These are phyloP conservation scores for Antheraea mylitta DNA, from an alignment of 1,140 invertebrate species.

Conservation along the genomic window DNA sequence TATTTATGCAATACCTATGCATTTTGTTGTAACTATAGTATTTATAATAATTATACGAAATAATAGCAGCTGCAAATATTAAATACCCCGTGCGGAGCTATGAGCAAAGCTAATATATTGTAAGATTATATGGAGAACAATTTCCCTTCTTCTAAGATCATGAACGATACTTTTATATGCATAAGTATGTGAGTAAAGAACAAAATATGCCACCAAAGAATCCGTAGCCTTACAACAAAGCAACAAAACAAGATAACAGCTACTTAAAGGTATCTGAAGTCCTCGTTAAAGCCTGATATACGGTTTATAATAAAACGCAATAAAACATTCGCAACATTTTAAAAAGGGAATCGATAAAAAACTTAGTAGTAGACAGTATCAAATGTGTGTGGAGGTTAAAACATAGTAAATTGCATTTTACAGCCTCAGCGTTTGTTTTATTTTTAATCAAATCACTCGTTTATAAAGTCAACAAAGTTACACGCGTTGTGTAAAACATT, in stretches of 20 bases:
- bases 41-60: no score
- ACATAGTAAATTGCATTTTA: constrained; percentile 74
- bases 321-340: constrained; percentile 77
- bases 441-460: constrained; percentile 50
- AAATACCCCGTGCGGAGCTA: no score
- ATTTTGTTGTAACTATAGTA: no score
- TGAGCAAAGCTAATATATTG: no score
- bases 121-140: no score
- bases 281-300: constrained; percentile 75
- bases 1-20: no score
- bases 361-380: constrained; percentile 52
- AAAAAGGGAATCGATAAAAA: constrained; percentile 71
- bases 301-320: constrained; percentile 73
- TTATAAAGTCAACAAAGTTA: constrained; percentile 35
- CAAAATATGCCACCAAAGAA: constrained; percentile 20
- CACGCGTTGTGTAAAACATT: constrained; percentile 8
- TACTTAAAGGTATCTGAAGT: constrained; percentile 55
- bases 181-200: neutral
- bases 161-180: neutral
- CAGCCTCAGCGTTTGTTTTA: constrained; percentile 50
- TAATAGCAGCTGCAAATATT: no score
- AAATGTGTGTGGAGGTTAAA: constrained; percentile 52
- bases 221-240: constrained; percentile 55
- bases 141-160: no score
- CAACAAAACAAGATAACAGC: constrained; percentile 67